Evolutionary conservation across 2,797 vertebrate genomes (phyloP), one percentile per base, ranked within the genome.

Genomic region (Heliangelus exortis): DNA sequence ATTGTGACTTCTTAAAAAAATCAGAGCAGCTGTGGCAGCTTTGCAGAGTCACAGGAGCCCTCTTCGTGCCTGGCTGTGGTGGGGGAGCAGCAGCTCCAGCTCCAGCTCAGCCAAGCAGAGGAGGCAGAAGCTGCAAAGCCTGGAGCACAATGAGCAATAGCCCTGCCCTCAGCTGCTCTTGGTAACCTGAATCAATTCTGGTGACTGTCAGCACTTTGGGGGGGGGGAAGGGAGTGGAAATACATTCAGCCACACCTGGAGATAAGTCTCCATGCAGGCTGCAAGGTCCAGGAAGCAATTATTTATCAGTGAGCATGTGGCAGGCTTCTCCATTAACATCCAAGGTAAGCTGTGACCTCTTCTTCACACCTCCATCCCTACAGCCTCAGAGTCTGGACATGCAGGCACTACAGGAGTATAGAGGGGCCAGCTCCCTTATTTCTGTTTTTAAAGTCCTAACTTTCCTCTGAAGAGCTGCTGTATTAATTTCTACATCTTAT

Each of bases 101-200:
- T 84, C 91, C 28, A 4, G 89, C 86, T 90, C 83, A 93, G 93
- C 66, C 81, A 33, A 6, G 4, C 83, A 82, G 72, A 50, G 2
- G 1, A 77, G 89, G 62, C 84, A 57, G 84, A 79, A 82, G 85
- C 93, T 76, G 90, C 83, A 85, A 43, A 95, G 89, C 94, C 89
- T 68, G 6, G 4, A 80, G 73, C 8, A 18, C 73, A 43, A 61
- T 3, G 5, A 81, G 61, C 4, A 25, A 8, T 4, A 86, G 89
- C 85, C 72, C 68, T 93, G 84, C 91, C 79, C 79, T 87, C 75
- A 17, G 76, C 75, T 7, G 53, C 78, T 39, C 41, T 26, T 3
- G 11, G 79, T 16, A 81, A 41, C 81, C 87, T 29, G 12, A 74
- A 81, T 65, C 89, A 19, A 54, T 66, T 33, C 86, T 66, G 77